Conservation (phyloP, 2,888 invertebrate genomes). For the Platypus cylindrus region DNA sequence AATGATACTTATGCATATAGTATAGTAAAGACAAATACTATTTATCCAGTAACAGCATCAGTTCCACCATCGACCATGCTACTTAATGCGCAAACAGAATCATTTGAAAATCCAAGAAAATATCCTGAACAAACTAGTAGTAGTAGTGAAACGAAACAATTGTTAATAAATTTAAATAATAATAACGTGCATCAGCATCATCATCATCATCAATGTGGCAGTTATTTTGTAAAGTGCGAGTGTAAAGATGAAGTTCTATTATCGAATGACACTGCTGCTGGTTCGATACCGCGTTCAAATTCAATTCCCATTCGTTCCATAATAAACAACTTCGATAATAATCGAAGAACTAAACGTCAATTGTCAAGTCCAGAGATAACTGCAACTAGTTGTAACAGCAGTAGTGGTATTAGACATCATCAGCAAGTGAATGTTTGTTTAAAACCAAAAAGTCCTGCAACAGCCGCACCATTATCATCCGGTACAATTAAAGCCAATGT, state of each 20-base stretch:
- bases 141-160: too few relatives aligned
- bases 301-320: slow-evolving; percentile 10
- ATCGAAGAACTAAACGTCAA: slow-evolving; percentile 18
- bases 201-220: slow-evolving; percentile 27
- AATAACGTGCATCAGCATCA: slow-evolving; percentile 2
- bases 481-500: slow-evolving; percentile 23
- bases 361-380: slow-evolving; percentile 25
- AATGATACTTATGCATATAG: slow-evolving; percentile 17
- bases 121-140: too few relatives aligned
- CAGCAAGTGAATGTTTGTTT: slow-evolving; percentile 16
- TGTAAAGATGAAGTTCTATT: slow-evolving; percentile 25
- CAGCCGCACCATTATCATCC: slow-evolving; percentile 12
- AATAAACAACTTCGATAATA: too few relatives aligned
- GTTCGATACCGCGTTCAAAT: slow-evolving; percentile 7
- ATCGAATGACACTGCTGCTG: too few relatives aligned
- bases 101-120: too few relatives aligned
- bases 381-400: slow-evolving; percentile 7
- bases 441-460: slow-evolving; percentile 16
- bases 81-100: slow-evolving; percentile 25
- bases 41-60: too few relatives aligned
- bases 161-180: slow-evolving; percentile 3
- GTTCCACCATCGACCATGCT: too few relatives aligned
- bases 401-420: too few relatives aligned
- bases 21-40: slow-evolving; percentile 15
- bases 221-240: slow-evolving; percentile 35